These are phyloP conservation scores for Sphaeramia orbicularis DNA, from an alignment of 2,797 vertebrate species.

Conservation along the genomic window DNA sequence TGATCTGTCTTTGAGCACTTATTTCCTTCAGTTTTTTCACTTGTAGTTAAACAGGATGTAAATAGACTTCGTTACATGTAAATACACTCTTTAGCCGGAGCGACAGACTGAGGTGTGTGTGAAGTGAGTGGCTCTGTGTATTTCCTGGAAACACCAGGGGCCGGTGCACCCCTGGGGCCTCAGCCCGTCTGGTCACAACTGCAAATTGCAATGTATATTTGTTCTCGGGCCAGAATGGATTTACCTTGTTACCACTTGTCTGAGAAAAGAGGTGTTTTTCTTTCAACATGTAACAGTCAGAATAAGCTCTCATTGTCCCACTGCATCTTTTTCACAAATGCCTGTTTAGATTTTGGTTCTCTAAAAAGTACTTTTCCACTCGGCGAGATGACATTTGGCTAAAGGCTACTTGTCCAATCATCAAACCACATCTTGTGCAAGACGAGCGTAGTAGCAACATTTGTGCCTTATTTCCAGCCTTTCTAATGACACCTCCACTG, in stretches of 20 bases:
- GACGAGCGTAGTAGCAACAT: constrained; percentile 59
- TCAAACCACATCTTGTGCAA: constrained; percentile 78
- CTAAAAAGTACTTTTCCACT: constrained; percentile 72
- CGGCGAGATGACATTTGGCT: constrained; percentile 68
- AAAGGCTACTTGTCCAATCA: constrained; percentile 69
- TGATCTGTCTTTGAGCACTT: constrained; percentile 14
- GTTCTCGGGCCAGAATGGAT: constrained; percentile 59
- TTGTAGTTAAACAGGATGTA: constrained; percentile 17
- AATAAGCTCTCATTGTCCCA: constrained; percentile 62
- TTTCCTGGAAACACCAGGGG: constrained; percentile 23
- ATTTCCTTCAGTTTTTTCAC: constrained; percentile 6
- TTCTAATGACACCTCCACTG: constrained; percentile 79
- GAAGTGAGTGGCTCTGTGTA: background rate
- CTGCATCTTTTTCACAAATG: constrained; percentile 58
- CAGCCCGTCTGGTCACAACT: constrained; percentile 43
- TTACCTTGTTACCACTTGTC: constrained; percentile 64
- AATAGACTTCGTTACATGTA: constrained; percentile 9
- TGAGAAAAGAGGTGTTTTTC: constrained; percentile 37
- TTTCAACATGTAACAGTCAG: constrained; percentile 53
- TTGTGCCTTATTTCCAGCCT: constrained; percentile 71
- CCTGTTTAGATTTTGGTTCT: constrained; percentile 74
- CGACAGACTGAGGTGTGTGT: constrained; percentile 12
- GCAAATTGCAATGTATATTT: constrained; percentile 78
- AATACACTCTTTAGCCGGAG: constrained; percentile 22
- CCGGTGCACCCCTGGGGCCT: constrained; percentile 35